These are phyloP conservation scores for Epistrophe grossulariae DNA, from an alignment of 2,888 invertebrate species.

Conservation along the genomic window DNA sequence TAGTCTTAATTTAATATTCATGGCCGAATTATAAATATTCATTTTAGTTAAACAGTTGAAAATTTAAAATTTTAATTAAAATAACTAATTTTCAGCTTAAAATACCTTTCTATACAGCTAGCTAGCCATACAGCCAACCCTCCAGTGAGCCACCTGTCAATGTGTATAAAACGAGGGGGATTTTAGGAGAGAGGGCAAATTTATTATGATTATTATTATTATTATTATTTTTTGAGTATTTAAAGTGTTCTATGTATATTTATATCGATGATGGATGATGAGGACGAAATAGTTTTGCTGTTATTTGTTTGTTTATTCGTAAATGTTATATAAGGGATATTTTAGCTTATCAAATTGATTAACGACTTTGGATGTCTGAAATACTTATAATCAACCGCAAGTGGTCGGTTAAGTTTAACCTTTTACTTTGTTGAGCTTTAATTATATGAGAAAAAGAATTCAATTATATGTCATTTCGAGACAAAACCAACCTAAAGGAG, in stretches of 20 bases:
- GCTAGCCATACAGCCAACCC: no score
- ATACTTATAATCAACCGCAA: slow-evolving; percentile 14
- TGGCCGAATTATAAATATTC: slow-evolving; percentile 69
- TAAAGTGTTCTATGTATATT: neutral
- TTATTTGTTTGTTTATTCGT: neutral
- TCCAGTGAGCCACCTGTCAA: neutral
- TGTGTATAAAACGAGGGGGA: neutral
- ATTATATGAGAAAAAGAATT: neutral
- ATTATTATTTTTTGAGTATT: slow-evolving; percentile 12
- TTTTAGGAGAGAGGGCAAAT: neutral
- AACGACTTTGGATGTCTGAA: slow-evolving; percentile 20
- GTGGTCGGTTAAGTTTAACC: slow-evolving; percentile 19
- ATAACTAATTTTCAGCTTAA: slow-evolving; percentile 55
- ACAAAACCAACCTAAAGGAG: neutral
- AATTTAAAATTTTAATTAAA: slow-evolving; percentile 65
- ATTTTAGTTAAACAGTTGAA: slow-evolving; percentile 56
- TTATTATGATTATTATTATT: slow-evolving; percentile 14
- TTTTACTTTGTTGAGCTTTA: neutral
- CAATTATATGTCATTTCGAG: neutral
- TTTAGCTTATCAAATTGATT: slow-evolving; percentile 18
- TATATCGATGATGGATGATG: slow-evolving; percentile 10
- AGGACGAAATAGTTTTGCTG: no score
- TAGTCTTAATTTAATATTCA: slow-evolving; percentile 71
- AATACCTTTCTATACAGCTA: neutral
- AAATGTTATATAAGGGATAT: neutral